Base-by-base conservation (phyloP, 2,797 vertebrate genomes). In the Agapornis canus region DNA sequence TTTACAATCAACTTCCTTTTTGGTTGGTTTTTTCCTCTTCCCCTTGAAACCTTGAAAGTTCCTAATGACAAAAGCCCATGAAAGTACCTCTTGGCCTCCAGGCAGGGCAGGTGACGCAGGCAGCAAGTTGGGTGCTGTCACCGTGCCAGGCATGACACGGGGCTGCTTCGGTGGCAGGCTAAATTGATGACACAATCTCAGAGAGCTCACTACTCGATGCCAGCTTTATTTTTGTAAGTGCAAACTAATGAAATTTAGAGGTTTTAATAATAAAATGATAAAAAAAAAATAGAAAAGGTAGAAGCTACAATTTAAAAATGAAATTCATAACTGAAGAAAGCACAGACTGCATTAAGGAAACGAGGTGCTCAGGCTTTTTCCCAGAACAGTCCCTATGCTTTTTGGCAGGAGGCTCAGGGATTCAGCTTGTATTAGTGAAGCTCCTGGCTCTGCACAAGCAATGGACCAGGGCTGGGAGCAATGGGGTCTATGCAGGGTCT, bases 171-270 rank as follows among this genome's bases (percentile, higher is more conserved):
- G 88, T 68, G 86, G 82, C 85, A 68, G 94, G 76, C 47, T 63
- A 70, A 96, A 97, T 86, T 88, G 96, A 97, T 96, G 95, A 91
- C 86, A 91, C 92, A 70, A 27, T 94, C 76, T 23, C 90, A 64
- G 82, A 95, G 86, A 95, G 89, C 83, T 96, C 85, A 66, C 90
- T 82, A 69, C 76, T 92, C 64, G 82, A 83, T 82, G 94, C 89
- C 92, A 95, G 87, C 60, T 93, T 94, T 97, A 94, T 95, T 97
- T 96, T 95, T 93, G 92, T 96, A 92, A 97, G 95, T 96, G 92
- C 94, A 95, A 95, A 97, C 78, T 97, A 96, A 97, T 96, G 89
- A 96, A 96, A 97, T 97, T 91, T 95, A 89, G 85, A 82, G 65
- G 56, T 78, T 95, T 95, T 68, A 84, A 73, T 45, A 16, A 77